Percentiles rank a stretch among this genome's conserved stretches.
phyloP scores from a whole-genome alignment of 2,888 invertebrate genomes.

The Agrochola macilenta region DNA sequence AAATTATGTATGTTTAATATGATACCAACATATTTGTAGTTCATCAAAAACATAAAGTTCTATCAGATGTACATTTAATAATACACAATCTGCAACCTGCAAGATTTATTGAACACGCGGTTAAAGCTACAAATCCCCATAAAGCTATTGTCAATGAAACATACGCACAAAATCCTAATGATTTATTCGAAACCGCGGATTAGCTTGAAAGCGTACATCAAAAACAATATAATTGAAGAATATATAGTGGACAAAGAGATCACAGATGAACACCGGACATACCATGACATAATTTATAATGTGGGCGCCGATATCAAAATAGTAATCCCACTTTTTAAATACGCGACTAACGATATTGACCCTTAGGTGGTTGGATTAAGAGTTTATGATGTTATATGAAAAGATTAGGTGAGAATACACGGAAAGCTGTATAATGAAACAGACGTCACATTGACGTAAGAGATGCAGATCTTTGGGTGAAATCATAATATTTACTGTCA shows the following conservation, averaged over 20 bases:
- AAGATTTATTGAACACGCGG: constrained; percentile 47
- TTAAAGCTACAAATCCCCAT: constrained; percentile 72
- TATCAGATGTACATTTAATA: constrained; percentile 52
- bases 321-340: constrained; percentile 76
- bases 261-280: constrained; percentile 86
- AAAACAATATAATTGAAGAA: constrained; percentile 77
- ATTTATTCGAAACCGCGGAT: constrained; percentile 77
- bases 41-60: constrained; percentile 38
- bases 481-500: constrained; percentile 89
- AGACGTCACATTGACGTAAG: constrained; percentile 90
- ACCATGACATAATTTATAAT: constrained; percentile 87
- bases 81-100: constrained; percentile 20
- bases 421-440: constrained; percentile 84
- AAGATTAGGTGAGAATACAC: constrained; percentile 77
- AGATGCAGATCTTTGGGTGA: constrained; percentile 87
- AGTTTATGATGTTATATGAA: constrained; percentile 70
- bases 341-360: constrained; percentile 74
- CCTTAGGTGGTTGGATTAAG: constrained; percentile 76
- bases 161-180: constrained; percentile 66
- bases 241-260: constrained; percentile 83
- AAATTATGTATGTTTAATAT: constrained; percentile 39
- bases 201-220: constrained; percentile 77
- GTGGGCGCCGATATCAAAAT: constrained; percentile 86
- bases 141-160: constrained; percentile 77
- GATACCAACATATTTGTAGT: constrained; percentile 50